These are phyloP conservation scores for Cariama cristata DNA, from an alignment of 2,113 vertebrate species.

Conservation along the genomic window DNA sequence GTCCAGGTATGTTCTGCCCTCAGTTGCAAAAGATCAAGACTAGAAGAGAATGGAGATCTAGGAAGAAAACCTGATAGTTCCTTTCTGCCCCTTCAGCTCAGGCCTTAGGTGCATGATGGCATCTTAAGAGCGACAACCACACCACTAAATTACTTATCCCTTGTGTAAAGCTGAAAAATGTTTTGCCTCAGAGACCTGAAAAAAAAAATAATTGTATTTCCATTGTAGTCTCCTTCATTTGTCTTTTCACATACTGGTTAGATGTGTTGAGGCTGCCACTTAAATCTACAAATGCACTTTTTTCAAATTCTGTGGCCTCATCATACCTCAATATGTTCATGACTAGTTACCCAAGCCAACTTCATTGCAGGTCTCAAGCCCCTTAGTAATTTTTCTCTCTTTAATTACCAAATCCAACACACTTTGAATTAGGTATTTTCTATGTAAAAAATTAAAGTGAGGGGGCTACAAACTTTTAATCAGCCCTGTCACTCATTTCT, in stretches of 20 bases:
- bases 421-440: neutral
- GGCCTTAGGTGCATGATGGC: neutral
- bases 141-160: no score
- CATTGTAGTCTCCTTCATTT: neutral
- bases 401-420: neutral
- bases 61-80: neutral
- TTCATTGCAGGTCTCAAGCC: neutral
- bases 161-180: neutral
- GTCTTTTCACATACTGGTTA: neutral
- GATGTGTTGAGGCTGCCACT: neutral
- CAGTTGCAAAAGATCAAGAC: neutral
- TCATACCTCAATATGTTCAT: neutral
- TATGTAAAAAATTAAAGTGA: neutral
- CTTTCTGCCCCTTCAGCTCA: neutral
- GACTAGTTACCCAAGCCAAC: neutral
- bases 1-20: neutral
- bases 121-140: neutral
- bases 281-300: neutral
- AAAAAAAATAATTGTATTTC: neutral
- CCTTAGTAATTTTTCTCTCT: neutral
- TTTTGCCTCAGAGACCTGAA: neutral
- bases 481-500: neutral
- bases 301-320: neutral
- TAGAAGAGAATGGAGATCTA: neutral
- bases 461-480: neutral